These are phyloP conservation scores for Chelon auratus DNA, from an alignment of 2,797 vertebrate species.

Conservation along the genomic window DNA sequence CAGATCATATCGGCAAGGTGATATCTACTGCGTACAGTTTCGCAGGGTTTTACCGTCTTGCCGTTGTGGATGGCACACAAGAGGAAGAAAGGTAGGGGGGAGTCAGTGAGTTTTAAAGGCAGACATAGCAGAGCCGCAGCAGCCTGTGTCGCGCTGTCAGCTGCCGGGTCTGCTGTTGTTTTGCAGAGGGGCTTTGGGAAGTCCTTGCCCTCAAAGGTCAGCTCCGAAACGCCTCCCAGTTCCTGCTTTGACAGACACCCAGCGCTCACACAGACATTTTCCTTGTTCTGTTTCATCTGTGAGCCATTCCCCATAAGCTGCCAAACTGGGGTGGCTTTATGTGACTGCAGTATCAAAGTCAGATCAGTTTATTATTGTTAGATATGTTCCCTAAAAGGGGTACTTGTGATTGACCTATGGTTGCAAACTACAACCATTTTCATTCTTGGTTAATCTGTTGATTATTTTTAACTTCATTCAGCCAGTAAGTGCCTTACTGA, in stretches of 20 bases:
- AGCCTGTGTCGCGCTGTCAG: slow-evolving; percentile 71
- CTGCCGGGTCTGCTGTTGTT: slow-evolving; percentile 82
- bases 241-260: slow-evolving; percentile 88
- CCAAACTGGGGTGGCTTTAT: slow-evolving; percentile 47
- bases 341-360: slow-evolving; percentile 38
- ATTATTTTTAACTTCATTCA: slow-evolving; percentile 1
- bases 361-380: slow-evolving; percentile 32
- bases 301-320: slow-evolving; percentile 52
- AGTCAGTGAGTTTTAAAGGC: slow-evolving; percentile 52
- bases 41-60: slow-evolving; percentile 31
- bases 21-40: slow-evolving; percentile 52
- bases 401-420: neutral
- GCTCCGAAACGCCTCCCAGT: slow-evolving; percentile 81
- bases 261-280: slow-evolving; percentile 77
- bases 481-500: neutral
- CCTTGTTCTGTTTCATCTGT: slow-evolving; percentile 78
- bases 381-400: slow-evolving; percentile 7
- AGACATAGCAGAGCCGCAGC: slow-evolving; percentile 39
- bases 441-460: neutral
- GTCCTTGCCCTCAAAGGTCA: slow-evolving; percentile 86
- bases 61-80: slow-evolving; percentile 33
- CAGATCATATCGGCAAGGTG: slow-evolving; percentile 81
- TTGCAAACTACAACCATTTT: neutral
- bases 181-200: slow-evolving; percentile 85
- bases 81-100: slow-evolving; percentile 33